Evolutionary conservation across 2,888 invertebrate genomes (phyloP).

Genomic region (Epiblema foenella): DNA sequence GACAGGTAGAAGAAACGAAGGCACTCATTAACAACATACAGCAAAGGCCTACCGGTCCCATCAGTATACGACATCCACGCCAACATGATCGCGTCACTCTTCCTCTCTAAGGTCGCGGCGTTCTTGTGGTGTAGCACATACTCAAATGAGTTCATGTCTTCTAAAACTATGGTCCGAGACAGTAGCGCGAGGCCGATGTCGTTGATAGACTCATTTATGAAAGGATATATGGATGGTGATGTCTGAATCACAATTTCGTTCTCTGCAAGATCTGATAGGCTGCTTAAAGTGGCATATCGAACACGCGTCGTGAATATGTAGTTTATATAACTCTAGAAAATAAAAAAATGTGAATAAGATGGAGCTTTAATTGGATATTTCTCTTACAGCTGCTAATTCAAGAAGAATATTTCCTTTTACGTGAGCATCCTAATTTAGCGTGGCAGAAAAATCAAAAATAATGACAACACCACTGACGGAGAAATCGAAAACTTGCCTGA

Average conservation of each 20-base stretch:
- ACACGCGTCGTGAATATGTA: slow-evolving; percentile 59
- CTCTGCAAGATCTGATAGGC: slow-evolving; percentile 53
- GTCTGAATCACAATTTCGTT: slow-evolving; percentile 51
- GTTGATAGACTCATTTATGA: slow-evolving; percentile 52
- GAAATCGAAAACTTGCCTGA: slow-evolving; percentile 57
- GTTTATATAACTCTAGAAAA: slow-evolving; percentile 62
- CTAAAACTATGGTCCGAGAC: slow-evolving; percentile 10
- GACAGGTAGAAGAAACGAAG: slow-evolving; percentile 56
- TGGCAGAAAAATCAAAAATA: background rate
- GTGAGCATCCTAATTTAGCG: background rate
- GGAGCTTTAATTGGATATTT: background rate
- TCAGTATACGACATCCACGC: slow-evolving; percentile 51
- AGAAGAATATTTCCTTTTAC: background rate
- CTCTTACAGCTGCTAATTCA: background rate
- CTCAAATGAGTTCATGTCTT: slow-evolving; percentile 46
- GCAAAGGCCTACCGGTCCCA: slow-evolving; percentile 49
- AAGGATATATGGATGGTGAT: slow-evolving; percentile 50
- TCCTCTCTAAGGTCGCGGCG: slow-evolving; percentile 54
- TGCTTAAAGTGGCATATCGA: slow-evolving; percentile 50
- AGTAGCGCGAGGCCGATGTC: slow-evolving; percentile 32
- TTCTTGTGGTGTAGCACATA: slow-evolving; percentile 47
- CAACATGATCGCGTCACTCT: slow-evolving; percentile 54
- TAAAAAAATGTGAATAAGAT: background rate
- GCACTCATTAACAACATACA: slow-evolving; percentile 59
- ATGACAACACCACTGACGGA: background rate